A percentile compares a stretch with the other conserved stretches of the same genome.
Conservation (phyloP, 2,113 vertebrate genomes). For the Eulemur rufifrons region DNA sequence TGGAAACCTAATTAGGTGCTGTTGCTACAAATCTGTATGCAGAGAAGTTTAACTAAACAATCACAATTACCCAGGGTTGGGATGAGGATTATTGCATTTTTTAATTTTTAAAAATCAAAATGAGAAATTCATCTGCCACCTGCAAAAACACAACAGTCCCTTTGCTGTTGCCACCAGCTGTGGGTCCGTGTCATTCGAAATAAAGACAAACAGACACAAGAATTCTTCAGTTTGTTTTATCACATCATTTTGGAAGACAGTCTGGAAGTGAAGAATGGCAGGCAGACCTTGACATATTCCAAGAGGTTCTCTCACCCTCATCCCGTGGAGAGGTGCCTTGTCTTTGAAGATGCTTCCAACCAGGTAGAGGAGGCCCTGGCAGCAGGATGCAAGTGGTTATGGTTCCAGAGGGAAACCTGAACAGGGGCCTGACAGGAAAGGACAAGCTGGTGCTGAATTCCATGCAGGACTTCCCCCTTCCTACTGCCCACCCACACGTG, state of each 20-base stretch:
- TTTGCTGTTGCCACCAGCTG: conserved; percentile 93
- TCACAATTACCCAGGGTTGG: neutral
- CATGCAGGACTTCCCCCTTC: conserved; percentile 91
- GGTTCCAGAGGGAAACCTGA: conserved; percentile 91
- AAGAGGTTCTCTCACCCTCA: conserved; percentile 88
- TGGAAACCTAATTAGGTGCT: neutral
- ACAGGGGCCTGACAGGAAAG: conserved; percentile 82
- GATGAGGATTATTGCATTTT: neutral
- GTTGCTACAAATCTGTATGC: neutral
- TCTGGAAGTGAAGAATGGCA: conserved; percentile 87
- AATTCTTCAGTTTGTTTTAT: conserved; percentile 88
- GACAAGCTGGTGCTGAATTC: conserved; percentile 89
- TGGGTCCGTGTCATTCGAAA: conserved; percentile 79
- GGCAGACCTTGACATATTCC: conserved; percentile 91
- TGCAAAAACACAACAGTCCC: conserved; percentile 86
- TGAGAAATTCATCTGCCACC: conserved; percentile 87
- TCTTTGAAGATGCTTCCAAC: conserved; percentile 94
- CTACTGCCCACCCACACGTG: conserved; percentile 37
- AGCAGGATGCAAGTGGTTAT: conserved; percentile 95
- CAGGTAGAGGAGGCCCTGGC: conserved; percentile 88
- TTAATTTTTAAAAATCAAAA: neutral
- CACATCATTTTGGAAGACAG: conserved; percentile 94
- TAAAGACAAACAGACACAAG: conserved; percentile 89
- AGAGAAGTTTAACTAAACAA: neutral
- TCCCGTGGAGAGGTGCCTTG: conserved; percentile 88